A percentile compares a stretch with the other conserved stretches of the same genome.
Evolutionary conservation across 2,797 vertebrate genomes (phyloP).

Genomic region (Acanthiza pusilla): DNA sequence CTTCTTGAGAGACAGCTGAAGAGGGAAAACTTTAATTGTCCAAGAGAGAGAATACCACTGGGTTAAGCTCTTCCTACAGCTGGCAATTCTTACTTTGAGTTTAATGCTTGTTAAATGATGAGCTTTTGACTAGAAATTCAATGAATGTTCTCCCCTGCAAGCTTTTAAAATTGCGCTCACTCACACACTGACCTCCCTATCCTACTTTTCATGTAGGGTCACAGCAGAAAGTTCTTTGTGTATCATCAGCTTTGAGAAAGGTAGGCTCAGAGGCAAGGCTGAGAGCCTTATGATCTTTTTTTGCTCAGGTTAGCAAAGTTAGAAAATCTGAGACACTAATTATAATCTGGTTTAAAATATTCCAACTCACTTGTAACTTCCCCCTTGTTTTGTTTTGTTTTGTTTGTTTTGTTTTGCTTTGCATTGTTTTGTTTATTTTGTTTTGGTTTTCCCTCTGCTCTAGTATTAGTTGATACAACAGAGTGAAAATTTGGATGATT

Average conservation of each 20-base stretch:
- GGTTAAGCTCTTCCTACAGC: neutral
- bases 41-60: neutral
- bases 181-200: neutral
- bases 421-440: neutral
- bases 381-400: rapidly evolving
- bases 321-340: neutral
- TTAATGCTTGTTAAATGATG: neutral
- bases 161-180: neutral
- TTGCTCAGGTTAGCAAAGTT: neutral
- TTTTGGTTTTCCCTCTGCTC: neutral
- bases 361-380: neutral
- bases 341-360: neutral
- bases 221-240: neutral
- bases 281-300: neutral
- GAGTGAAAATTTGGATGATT: neutral
- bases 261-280: neutral
- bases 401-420: no score
- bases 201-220: neutral
- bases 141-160: neutral
- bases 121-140: neutral
- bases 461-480: neutral
- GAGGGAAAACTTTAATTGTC: neutral
- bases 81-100: neutral
- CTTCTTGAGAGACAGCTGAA: neutral
- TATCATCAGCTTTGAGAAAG: neutral